These are phyloP conservation scores for Xanthostigma xanthostigma DNA, from an alignment of 2,888 invertebrate species.

Conservation along the genomic window DNA sequence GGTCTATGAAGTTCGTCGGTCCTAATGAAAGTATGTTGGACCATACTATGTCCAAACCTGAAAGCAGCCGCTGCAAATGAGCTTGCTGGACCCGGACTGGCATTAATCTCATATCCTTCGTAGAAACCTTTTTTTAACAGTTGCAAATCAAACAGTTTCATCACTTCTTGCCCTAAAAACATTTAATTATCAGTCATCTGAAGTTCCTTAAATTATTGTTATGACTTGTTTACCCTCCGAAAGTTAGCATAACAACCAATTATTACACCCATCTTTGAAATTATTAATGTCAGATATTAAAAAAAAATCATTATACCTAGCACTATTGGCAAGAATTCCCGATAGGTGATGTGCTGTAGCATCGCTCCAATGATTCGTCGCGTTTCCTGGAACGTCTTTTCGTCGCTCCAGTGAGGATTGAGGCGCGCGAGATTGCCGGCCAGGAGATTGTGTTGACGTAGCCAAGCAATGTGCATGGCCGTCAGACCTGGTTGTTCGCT, in stretches of 20 bases:
- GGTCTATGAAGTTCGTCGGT: constrained; percentile 54
- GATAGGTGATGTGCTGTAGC: constrained; percentile 71
- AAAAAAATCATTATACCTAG: constrained; percentile 34
- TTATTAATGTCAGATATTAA: too few species aligned
- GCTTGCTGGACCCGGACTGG: constrained; percentile 63
- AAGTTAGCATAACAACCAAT: too few species aligned
- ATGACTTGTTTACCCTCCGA: too few species aligned
- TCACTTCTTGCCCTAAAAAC: constrained; percentile 48
- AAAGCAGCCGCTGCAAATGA: constrained; percentile 71
- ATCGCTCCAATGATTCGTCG: constrained; percentile 67
- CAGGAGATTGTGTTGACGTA: constrained; percentile 59
- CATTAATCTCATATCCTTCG: constrained; percentile 48
- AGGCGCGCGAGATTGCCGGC: constrained; percentile 53
- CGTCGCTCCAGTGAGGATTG: constrained; percentile 81
- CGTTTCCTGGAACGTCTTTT: constrained; percentile 72
- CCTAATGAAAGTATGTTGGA: constrained; percentile 62
- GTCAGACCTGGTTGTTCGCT: constrained; percentile 70
- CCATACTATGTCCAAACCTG: constrained; percentile 75
- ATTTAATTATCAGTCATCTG: not conserved
- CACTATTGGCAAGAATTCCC: constrained; percentile 69
- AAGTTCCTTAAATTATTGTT: not conserved
- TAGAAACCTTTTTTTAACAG: constrained; percentile 52
- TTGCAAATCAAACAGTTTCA: constrained; percentile 59
- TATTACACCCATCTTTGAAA: too few species aligned
- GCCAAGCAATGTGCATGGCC: constrained; percentile 59